Base-by-base conservation (phyloP, 2,797 vertebrate genomes). In the Sebastes glaucus region DNA sequence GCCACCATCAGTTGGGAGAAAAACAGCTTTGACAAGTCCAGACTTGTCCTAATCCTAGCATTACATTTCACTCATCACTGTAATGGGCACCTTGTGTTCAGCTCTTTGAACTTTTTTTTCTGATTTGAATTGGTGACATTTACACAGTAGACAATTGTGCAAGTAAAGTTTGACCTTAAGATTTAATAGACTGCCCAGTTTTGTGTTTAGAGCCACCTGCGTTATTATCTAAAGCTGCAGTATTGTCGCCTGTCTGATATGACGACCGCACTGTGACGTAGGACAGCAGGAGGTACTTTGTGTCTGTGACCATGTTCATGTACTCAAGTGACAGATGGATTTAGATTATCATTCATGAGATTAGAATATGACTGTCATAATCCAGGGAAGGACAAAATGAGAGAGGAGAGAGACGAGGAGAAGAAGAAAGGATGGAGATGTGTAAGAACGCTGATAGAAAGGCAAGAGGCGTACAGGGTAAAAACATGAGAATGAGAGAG, bases 271-370 rank as follows among this genome's bases (percentile, higher is more conserved):
- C 49, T 72, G 56, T 56, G 77, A 25, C 23, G 53, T n/a, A 84
- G 60, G 66, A 22, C 59, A 61, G 72, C 67, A 76, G 30, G 25
- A 80, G 69, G 57, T 76, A 56, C 60, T 89, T 71, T 78, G 28
- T 81, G 52, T 80, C 69, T 80, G 80, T 52, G 49, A 80, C 59
- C 60, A 33, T 85, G 73, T 90, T 78, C 42, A 63, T 81, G 64
- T 79, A 35, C 67, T 92, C 78, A 85, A 75, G 77, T 90, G 89
- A 92, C 91, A 88, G 85, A 87, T 76, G 92, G 94, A 94, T 94
- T 94, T 74, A 87, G 91, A 94, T 94, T 87, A 93, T 90, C 76
- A 80, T 76, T 81, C 55, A 71, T 33, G 64, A 84, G 90, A 94
- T 94, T 93, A 94, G 30, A 77, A 78, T 73, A 75, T 89, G 78